These are phyloP conservation scores for Eptatretus atami DNA, from an alignment of 2,797 vertebrate genomes.

Conservation along the genomic window DNA sequence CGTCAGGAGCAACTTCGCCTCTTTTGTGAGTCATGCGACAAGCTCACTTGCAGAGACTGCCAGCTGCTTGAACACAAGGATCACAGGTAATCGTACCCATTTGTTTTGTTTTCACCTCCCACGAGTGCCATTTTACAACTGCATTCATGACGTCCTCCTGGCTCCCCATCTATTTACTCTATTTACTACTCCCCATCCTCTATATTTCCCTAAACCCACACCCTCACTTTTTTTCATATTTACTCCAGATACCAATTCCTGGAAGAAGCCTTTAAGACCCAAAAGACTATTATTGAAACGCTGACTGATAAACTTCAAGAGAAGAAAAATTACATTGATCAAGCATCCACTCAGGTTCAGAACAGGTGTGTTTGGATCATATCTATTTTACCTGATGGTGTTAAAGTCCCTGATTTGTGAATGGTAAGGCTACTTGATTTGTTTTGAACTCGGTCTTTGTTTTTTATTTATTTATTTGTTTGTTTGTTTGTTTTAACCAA, in stretches of 20 bases:
- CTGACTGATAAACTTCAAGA: slow-evolving; percentile 74
- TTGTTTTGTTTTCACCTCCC: not conserved
- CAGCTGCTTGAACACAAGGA: slow-evolving; percentile 88
- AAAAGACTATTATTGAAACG: slow-evolving; percentile 67
- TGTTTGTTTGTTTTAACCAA: too few species aligned
- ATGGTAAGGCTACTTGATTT: too few species aligned
- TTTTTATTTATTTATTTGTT: too few species aligned
- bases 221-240: not conserved
- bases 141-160: not conserved
- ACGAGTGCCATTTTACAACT: not conserved
- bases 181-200: too few species aligned
- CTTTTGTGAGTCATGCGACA: slow-evolving; percentile 90
- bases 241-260: slow-evolving; percentile 54
- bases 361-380: slow-evolving; percentile 25
- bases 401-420: too few species aligned
- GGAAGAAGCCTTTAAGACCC: slow-evolving; percentile 88
- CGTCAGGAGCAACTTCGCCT: slow-evolving; percentile 87
- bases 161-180: not conserved
- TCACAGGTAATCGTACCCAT: slow-evolving; percentile 33
- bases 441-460: too few species aligned
- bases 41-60: slow-evolving; percentile 74
- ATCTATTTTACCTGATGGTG: too few species aligned
- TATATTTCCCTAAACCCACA: not conserved
- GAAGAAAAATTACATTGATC: slow-evolving; percentile 70
- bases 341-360: slow-evolving; percentile 51